phyloP scores from a whole-genome alignment of 2,113 vertebrate genomes.

The Lycaon pictus region DNA sequence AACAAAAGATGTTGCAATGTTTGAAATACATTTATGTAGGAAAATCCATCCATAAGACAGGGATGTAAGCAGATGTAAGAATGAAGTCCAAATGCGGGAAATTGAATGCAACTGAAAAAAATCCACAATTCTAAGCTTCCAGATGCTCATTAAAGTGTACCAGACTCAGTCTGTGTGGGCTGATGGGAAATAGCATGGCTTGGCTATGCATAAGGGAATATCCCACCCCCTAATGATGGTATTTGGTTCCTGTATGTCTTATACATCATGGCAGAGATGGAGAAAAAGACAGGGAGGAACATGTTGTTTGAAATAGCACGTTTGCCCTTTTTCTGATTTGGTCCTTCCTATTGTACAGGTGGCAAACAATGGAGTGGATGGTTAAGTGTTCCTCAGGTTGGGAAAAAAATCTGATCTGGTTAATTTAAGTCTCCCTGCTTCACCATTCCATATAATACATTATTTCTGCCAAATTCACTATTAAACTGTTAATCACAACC shows the following conservation, averaged over 20 bases:
- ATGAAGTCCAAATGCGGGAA: not conserved
- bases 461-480: not conserved
- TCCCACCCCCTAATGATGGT: not conserved
- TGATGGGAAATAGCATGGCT: not conserved
- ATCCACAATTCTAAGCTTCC: not conserved
- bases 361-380: not conserved
- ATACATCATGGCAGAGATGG: not conserved
- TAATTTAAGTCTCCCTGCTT: not conserved
- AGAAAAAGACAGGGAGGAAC: not conserved
- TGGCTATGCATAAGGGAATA: rapidly evolving
- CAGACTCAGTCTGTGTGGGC: not conserved
- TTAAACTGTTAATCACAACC: not conserved
- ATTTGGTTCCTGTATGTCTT: not conserved
- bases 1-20: not conserved
- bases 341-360: not conserved
- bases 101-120: not conserved
- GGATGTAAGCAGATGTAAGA: not conserved
- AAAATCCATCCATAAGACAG: not conserved
- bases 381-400: not conserved
- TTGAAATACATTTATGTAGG: not conserved
- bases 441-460: not conserved
- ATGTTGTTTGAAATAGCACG: not conserved
- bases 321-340: not conserved
- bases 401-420: not conserved
- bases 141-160: not conserved